Base-by-base conservation (phyloP, 2,113 vertebrate genomes). In the Apeltes quadracus region DNA sequence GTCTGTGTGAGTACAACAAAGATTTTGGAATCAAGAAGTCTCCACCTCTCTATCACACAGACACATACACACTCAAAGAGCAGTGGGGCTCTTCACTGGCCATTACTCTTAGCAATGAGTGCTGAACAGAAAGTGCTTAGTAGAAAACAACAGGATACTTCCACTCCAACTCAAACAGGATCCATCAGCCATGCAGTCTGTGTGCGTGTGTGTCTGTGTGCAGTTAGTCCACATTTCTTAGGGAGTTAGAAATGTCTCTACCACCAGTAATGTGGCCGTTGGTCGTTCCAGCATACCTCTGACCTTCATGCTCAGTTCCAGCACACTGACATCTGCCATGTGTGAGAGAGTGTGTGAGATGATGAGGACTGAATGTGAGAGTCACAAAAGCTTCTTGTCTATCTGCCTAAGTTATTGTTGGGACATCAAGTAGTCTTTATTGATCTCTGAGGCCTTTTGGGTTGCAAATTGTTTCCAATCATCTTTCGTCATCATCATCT, bases 221-320 rank as follows among this genome's bases (percentile, higher is more conserved):
- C 18, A 11, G 23, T 27, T 16, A 18, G 46, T 46, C 59, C n/a
- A 29, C 29, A 54, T 50, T 41, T 55, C 15, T 73, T 27, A 73
- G 23, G 18, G 38, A 41, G 23, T 29, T 14, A 3, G 48, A 62
- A 71, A 81, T 83, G 77, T 84, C 53, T 84, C 73, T 78, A 79
- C 79, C 79, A 80, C 70, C 70, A 75, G 73, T 80, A 80, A 79
- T 79, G 58, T 44, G 14, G 69, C 59, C 76, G 29, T 53, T 50
- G 74, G 63, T 78, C 84, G 65, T 81, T 38, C 59, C 70, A 74
- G 75, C 72, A 78, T 78, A 72, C 56, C 64, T 75, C 57, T 86
- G 86, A 90, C 87, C 88, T 90, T 90, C 87, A 83, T 62, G 87
- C 82, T 85, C 65, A 72, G 84, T 89, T 89, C 88, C 87, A 87